Base-by-base conservation (phyloP, 2,113 vertebrate species). In the Ammodytes dubius region DNA sequence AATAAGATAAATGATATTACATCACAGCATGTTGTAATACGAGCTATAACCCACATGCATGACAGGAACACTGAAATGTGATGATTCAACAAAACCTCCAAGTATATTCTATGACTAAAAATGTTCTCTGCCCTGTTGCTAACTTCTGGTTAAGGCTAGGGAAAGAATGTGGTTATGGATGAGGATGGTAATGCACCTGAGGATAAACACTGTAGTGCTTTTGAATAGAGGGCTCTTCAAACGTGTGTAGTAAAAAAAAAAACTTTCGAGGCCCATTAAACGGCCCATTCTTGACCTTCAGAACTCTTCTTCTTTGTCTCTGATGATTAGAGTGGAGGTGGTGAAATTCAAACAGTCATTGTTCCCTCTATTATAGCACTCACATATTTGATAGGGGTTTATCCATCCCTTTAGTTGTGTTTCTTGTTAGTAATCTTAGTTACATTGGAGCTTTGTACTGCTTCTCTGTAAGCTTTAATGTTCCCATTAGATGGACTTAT, bases 301-400 rank as follows among this genome's bases (percentile, higher is more conserved):
- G 49, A 67, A 35, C n/a, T 50, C 42, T 58, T 52, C 54, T 45
- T 68, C 40, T 39, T 37, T 76, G 73, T 56, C 64, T 43, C 15
- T 17, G 56, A 14, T 68, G 43, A 27, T n/a, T n/a, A n/a, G 56
- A 68, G 68, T 39, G 77, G 71, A 57, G 15, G 54, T 19, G 64
- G 13, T 40, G 47, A 43, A 46, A 58, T 10, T 39, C 39, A 77
- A 45, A 37, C 17, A 47, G 11, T 52, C 64, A 76, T 61, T 63
- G 46, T 67, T 76, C 64, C 64, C 15, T 37, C 73, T 27, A 53
- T 19, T 66, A 4, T 57, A 39, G 19, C 15, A 17, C 37, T 65
- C 1, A 0, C 4, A 27, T 27, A n/a, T n/a, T n/a, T n/a, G n/a
- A n/a, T n/a, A 27, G 27, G 27, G 1, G 27, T 27, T 27, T 27